A percentile compares a stretch with the other conserved stretches of the same genome.
These are phyloP conservation scores for Tenthredo mesomela DNA, from an alignment of 2,888 invertebrate genomes.

Conservation along the genomic window DNA sequence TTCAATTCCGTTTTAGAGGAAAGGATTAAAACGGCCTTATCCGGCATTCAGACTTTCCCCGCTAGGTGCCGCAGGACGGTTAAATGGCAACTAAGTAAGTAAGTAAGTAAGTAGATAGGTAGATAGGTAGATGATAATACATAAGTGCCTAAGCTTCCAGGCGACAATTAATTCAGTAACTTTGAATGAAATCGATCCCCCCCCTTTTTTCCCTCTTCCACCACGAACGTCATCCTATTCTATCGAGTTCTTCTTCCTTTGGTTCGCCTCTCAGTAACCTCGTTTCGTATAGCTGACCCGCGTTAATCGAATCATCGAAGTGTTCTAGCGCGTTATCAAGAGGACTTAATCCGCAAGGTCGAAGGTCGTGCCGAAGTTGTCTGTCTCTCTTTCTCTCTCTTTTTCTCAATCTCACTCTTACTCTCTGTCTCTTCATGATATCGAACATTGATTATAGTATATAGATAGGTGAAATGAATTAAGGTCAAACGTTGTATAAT, in stretches of 20 bases:
- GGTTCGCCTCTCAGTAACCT: constrained; percentile 16
- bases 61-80: neutral
- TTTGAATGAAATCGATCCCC: constrained; percentile 10
- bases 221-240: neutral
- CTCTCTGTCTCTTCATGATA: neutral
- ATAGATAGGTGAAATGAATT: neutral
- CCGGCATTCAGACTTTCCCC: neutral
- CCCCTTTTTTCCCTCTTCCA: no score
- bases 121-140: neutral
- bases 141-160: constrained; percentile 7
- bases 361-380: constrained; percentile 32
- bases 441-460: neutral
- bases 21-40: constrained; percentile 52
- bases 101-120: neutral
- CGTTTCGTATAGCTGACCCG: constrained; percentile 42
- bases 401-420: neutral
- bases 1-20: constrained; percentile 47
- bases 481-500: neutral
- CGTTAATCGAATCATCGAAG: constrained; percentile 44
- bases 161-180: constrained; percentile 5
- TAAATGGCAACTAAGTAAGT: constrained; percentile 3
- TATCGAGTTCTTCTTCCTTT: neutral
- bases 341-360: constrained; percentile 44
- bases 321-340: constrained; percentile 43
- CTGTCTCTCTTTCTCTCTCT: neutral